Evolutionary conservation across 2,888 invertebrate genomes (phyloP).

Genomic region (Nomada hirtipes): DNA sequence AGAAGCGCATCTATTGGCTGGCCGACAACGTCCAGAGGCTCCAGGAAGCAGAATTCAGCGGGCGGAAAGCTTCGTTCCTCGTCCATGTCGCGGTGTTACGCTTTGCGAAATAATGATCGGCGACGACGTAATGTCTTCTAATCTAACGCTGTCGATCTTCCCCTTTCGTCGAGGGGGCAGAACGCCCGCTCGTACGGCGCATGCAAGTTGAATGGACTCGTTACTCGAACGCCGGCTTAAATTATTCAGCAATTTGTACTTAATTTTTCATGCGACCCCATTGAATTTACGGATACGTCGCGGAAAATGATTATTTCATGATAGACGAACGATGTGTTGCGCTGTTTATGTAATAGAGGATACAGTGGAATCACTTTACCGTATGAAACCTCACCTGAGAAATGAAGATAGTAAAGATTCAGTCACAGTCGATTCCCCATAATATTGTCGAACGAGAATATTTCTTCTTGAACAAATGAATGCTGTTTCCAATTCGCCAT

Average conservation of each 20-base stretch:
- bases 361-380: too few species aligned
- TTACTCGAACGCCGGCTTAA: not conserved
- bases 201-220: conserved; percentile 8
- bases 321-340: too few species aligned
- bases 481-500: too few species aligned
- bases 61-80: not conserved
- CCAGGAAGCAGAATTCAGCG: conserved; percentile 8
- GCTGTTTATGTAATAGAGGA: too few species aligned
- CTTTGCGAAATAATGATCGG: not conserved
- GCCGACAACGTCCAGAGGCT: not conserved
- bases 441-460: too few species aligned
- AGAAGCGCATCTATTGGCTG: conserved; percentile 53
- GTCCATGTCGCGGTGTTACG: not conserved
- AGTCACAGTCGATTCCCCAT: too few species aligned
- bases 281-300: too few species aligned
- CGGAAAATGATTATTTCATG: too few species aligned
- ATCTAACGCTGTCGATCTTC: conserved; percentile 31
- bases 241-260: not conserved
- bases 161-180: conserved; percentile 13
- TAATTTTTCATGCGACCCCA: not conserved
- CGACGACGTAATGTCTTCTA: conserved; percentile 17
- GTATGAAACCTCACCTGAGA: too few species aligned
- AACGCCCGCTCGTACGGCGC: not conserved
- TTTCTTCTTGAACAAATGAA: too few species aligned
- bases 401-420: too few species aligned